These are phyloP conservation scores for Gymnoscopelus microlampas DNA, from an alignment of 2,797 vertebrate species.

Conservation along the genomic window DNA sequence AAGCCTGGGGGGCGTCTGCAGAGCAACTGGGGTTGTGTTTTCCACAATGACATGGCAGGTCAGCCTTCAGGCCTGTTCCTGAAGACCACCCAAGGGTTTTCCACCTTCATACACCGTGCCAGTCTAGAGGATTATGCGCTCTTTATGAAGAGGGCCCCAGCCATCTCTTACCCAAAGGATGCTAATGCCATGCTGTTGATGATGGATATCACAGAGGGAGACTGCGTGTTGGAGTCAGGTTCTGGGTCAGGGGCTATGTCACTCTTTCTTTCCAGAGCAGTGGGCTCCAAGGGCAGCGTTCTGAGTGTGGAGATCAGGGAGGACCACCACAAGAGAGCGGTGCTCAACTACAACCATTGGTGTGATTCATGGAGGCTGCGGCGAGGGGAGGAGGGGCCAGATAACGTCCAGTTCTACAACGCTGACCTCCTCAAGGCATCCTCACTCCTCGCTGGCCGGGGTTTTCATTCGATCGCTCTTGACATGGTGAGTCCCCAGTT, in stretches of 20 bases:
- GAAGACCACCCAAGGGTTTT: slow-evolving; percentile 58
- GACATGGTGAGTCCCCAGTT: too few species aligned
- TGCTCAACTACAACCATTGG: too few species aligned
- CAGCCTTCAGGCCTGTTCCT: slow-evolving; percentile 75
- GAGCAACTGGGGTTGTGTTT: slow-evolving; percentile 77
- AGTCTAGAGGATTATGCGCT: slow-evolving; percentile 89
- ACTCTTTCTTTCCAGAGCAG: too few species aligned
- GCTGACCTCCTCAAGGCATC: too few species aligned
- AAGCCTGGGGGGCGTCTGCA: slow-evolving; percentile 58
- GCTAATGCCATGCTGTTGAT: slow-evolving; percentile 80
- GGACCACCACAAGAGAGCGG: too few species aligned
- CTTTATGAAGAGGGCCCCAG: slow-evolving; percentile 86
- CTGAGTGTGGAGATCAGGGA: too few species aligned
- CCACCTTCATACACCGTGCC: slow-evolving; percentile 81
- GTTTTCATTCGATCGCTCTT: too few species aligned
- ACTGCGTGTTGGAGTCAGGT: slow-evolving; percentile 89
- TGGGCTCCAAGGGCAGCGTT: too few species aligned
- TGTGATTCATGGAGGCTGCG: too few species aligned
- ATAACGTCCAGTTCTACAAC: too few species aligned
- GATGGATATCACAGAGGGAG: slow-evolving; percentile 88
- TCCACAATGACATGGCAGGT: slow-evolving; percentile 79
- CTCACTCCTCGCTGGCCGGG: too few species aligned
- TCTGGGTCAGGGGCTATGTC: slow-evolving; percentile 91
- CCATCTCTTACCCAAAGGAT: slow-evolving; percentile 92
- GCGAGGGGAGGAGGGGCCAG: too few species aligned